These are phyloP conservation scores for Calycopis cecrops DNA, from an alignment of 1,140 invertebrate genomes.

Conservation along the genomic window DNA sequence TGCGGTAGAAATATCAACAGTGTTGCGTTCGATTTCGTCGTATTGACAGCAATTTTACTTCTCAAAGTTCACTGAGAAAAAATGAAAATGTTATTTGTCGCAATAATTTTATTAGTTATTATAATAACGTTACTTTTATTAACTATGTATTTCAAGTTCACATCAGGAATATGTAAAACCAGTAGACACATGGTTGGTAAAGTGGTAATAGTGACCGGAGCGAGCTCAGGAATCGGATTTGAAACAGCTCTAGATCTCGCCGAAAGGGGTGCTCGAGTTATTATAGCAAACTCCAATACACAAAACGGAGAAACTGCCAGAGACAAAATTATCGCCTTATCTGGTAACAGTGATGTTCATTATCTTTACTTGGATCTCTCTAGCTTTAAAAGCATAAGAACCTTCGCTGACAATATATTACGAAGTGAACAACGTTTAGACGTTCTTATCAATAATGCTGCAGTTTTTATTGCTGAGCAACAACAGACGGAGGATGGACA, in stretches of 20 bases:
- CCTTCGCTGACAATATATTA: constrained; percentile 80
- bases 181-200: constrained; percentile 77
- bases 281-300: constrained; percentile 89
- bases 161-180: too few species aligned
- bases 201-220: constrained; percentile 89
- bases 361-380: constrained; percentile 81
- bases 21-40: too few species aligned
- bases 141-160: too few species aligned
- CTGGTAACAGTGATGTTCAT: constrained; percentile 67
- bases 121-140: too few species aligned
- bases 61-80: too few species aligned
- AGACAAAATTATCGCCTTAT: constrained; percentile 60
- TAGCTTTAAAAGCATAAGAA: constrained; percentile 84
- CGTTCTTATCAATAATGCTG: constrained; percentile 90
- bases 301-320: constrained; percentile 55
- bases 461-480: constrained; percentile 41
- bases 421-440: constrained; percentile 82
- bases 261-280: constrained; percentile 82
- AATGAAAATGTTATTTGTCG: too few species aligned
- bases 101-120: too few species aligned
- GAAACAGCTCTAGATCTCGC: constrained; percentile 86
- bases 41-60: too few species aligned
- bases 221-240: constrained; percentile 90
- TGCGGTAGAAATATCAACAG: too few species aligned
- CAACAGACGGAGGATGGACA: constrained; percentile 83